Percentiles rank a stretch among this genome's conserved stretches.
These are phyloP conservation scores for Phylloscopus whistleri DNA, from an alignment of 2,113 vertebrate species.

Conservation along the genomic window DNA sequence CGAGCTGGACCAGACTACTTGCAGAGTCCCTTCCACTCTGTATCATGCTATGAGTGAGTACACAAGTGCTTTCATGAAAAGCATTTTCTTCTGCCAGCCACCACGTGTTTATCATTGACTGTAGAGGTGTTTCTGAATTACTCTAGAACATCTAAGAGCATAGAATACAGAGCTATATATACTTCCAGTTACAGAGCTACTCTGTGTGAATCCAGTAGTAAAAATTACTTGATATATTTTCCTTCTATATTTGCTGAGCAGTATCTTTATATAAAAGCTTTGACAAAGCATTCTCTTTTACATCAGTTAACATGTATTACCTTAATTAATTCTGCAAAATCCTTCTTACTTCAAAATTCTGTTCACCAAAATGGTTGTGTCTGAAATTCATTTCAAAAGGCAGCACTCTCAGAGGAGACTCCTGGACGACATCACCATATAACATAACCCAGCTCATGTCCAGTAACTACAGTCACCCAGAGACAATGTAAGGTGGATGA, in stretches of 20 bases:
- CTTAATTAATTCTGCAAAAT: background rate
- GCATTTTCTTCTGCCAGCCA: background rate
- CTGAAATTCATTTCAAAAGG: background rate
- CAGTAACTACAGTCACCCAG: background rate
- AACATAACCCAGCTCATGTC: background rate
- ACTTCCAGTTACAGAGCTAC: background rate
- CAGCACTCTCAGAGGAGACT: background rate
- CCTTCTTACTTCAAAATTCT: background rate
- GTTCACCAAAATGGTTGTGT: background rate
- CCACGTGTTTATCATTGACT: background rate
- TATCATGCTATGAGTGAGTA: background rate
- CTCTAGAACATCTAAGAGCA: background rate
- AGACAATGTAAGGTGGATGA: background rate
- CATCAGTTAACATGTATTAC: background rate
- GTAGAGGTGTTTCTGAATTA: background rate
- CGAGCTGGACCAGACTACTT: background rate
- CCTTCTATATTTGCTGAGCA: background rate
- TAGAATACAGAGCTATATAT: background rate
- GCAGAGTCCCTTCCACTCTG: background rate
- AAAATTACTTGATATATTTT: background rate
- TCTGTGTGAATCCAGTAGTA: background rate
- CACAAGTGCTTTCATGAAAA: background rate
- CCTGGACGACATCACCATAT: background rate
- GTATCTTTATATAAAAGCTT: background rate
- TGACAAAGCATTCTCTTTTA: background rate